Base-by-base conservation (phyloP, 2,113 vertebrate genomes). In the Corythoichthys intestinalis region DNA sequence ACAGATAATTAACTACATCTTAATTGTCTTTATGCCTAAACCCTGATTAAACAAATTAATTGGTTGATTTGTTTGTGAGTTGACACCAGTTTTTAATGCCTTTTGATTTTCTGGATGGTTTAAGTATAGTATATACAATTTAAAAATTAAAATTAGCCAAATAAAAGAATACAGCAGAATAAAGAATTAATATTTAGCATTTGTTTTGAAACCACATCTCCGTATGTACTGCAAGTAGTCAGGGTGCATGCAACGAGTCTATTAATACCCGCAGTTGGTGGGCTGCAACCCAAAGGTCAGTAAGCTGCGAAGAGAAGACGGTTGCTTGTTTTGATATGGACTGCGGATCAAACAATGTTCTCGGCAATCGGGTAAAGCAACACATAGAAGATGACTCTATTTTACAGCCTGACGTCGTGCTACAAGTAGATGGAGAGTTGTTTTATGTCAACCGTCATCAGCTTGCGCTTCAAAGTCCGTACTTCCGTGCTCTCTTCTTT, bases 401-500 rank as follows among this genome's bases (percentile, higher is more conserved):
- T 71, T 12, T 13, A 7, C 54, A 49, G 13, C 73, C 78, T 1
- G 71, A 83, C 46, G 74, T 78, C 0, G 14, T 90, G n/a, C 90
- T 96, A 6, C 86, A 86, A 34, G 90, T 96, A 0, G 91, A 92
- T 37, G 81, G 78, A 39, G 92, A 91, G 60, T 78, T 69, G 9
- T 96, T 96, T 53, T 90, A 87, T 54, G 93, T 96, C 65, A 93
- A 91, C 79, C 92, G 94, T 4, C 77, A 81, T 37, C 67, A 7
- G 0, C 88, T 96, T 35, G 90, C 95, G 0, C 10, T 72, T 0
- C 88, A 93, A 73, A 96, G 94, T 65, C 89, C 85, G 0, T 96
- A 96, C 57, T 96, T 96, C 39, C 83, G 88, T 76, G 94, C 93
- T 66, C 89, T 96, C 83, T 96, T 96, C 78, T 95, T 92, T 58